These are phyloP conservation scores for Zaprionus camerounensis DNA, from an alignment of 1,140 invertebrate genomes.

Conservation along the genomic window DNA sequence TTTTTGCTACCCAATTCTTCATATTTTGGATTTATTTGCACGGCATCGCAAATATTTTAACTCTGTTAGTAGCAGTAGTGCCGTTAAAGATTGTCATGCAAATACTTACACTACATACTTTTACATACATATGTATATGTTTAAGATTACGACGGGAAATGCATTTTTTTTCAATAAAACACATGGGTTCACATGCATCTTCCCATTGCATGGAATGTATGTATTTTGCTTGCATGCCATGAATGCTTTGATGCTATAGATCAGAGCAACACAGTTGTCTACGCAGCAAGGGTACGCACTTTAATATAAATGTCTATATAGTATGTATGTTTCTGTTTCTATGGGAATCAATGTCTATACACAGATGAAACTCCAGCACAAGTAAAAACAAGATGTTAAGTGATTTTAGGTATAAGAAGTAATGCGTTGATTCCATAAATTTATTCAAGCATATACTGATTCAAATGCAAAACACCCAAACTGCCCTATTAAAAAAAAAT, in stretches of 20 bases:
- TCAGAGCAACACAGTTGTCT: constrained; percentile 30
- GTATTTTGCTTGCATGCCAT: constrained; percentile 51
- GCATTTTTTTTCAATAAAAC: constrained; percentile 50
- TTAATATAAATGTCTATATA: constrained; percentile 1
- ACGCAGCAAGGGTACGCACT: constrained; percentile 11
- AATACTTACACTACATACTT: constrained; percentile 58
- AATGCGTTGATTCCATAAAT: not conserved
- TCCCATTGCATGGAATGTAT: constrained; percentile 53
- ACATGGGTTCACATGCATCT: constrained; percentile 62
- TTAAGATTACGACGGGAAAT: not conserved
- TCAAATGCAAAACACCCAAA: not conserved
- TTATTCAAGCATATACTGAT: not conserved
- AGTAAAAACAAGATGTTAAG: constrained; percentile 38
- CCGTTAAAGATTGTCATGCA: constrained; percentile 6
- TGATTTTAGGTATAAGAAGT: constrained; percentile 55
- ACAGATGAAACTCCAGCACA: too few species aligned
- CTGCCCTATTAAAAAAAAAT: not conserved
- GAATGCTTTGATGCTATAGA: constrained; percentile 65
- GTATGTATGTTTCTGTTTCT: too few species aligned
- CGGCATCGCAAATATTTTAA: constrained; percentile 52
- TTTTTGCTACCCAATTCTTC: constrained; percentile 32
- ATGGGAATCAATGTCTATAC: too few species aligned
- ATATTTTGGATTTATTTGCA: constrained; percentile 57
- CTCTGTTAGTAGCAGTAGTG: constrained; percentile 31
- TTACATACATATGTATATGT: constrained; percentile 5